A percentile compares a stretch with the other conserved stretches of the same genome.
These are phyloP conservation scores for Clitarchus hookeri DNA, from an alignment of 2,888 invertebrate species.

Conservation along the genomic window DNA sequence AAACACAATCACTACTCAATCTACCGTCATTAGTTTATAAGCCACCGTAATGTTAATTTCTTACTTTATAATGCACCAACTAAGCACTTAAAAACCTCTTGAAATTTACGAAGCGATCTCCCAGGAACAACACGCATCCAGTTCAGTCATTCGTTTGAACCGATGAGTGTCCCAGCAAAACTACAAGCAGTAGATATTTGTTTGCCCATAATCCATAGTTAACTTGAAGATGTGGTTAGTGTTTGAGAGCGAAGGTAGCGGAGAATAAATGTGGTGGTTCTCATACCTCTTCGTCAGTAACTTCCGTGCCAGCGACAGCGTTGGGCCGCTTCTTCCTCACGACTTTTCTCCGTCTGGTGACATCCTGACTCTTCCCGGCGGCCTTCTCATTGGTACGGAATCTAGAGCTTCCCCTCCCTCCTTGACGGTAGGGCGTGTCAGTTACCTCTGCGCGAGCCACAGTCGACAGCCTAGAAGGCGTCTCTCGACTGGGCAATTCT, in stretches of 20 bases:
- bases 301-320: background rate
- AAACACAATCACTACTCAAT: background rate
- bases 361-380: background rate
- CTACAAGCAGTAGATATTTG: background rate
- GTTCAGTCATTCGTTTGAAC: conserved; percentile 22
- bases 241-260: conserved; percentile 22
- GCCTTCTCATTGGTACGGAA: conserved; percentile 4
- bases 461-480: background rate
- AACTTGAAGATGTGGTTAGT: conserved; percentile 23
- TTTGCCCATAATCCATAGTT: conserved; percentile 18
- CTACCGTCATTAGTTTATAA: background rate
- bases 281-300: conserved; percentile 23
- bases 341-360: conserved; percentile 29
- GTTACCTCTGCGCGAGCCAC: background rate
- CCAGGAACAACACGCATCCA: conserved; percentile 8
- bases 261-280: conserved; percentile 4
- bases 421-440: background rate
- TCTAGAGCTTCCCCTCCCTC: background rate
- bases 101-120: conserved; percentile 1
- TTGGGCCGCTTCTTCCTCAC: conserved; percentile 33
- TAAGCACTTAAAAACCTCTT: background rate
- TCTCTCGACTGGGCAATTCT: background rate
- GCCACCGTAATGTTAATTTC: background rate
- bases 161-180: conserved; percentile 17
- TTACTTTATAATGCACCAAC: background rate